Conservation (phyloP, 1,140 invertebrate genomes). For the Oryctes rhinoceros region DNA sequence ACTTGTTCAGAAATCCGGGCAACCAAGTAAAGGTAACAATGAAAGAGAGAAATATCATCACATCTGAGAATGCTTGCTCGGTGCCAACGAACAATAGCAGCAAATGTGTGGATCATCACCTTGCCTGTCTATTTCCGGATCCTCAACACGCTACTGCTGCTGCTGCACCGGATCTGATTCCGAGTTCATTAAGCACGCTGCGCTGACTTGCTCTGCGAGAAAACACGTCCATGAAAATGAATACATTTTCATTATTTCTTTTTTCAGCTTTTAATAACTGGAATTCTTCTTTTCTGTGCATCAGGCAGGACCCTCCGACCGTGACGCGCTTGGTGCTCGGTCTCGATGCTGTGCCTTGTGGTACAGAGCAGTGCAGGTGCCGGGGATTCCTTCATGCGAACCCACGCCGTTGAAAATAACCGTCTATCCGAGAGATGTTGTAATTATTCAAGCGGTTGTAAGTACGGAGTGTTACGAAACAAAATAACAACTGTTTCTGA, state of each 20-base stretch:
- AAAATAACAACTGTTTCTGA: background rate
- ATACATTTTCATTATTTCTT: slow-evolving; percentile 48
- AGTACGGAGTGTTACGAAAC: slow-evolving; percentile 11
- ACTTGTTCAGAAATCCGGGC: slow-evolving; percentile 17
- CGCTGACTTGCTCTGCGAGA: slow-evolving; percentile 46
- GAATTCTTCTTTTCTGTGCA: slow-evolving; percentile 16
- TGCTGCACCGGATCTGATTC: slow-evolving; percentile 37
- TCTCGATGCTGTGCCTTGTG: slow-evolving; percentile 1
- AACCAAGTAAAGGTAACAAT: slow-evolving; percentile 38
- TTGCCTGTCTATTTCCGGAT: slow-evolving; percentile 39
- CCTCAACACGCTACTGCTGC: background rate
- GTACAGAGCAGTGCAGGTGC: slow-evolving; percentile 5
- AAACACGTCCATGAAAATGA: slow-evolving; percentile 49
- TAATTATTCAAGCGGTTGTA: background rate
- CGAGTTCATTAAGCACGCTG: slow-evolving; percentile 45
- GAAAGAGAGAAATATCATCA: slow-evolving; percentile 39
- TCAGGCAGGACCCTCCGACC: slow-evolving; percentile 24
- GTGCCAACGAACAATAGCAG: slow-evolving; percentile 45
- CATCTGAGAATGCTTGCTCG: slow-evolving; percentile 37
- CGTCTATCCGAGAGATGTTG: background rate
- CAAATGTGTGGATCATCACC: slow-evolving; percentile 49
- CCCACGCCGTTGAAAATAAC: slow-evolving; percentile 4
- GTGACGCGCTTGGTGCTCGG: slow-evolving; percentile 13
- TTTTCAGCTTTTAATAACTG: slow-evolving; percentile 40
- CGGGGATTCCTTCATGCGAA: background rate